A percentile compares a stretch with the other conserved stretches of the same genome.
phyloP scores from a whole-genome alignment of 1,140 invertebrate species.

The Orchestia grillus region DNA sequence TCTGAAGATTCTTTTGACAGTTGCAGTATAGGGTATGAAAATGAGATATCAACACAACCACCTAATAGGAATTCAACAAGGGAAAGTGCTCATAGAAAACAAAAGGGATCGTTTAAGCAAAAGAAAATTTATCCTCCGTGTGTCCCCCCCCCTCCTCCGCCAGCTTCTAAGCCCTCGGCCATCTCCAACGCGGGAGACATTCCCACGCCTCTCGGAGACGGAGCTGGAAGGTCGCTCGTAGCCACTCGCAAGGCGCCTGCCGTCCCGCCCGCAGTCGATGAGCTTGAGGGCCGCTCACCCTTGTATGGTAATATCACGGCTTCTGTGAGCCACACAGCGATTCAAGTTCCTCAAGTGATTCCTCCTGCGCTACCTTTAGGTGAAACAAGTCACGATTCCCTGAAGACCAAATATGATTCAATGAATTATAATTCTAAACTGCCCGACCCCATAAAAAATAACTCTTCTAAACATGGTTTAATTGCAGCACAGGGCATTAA shows the following conservation, averaged over 20 bases:
- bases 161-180: background rate
- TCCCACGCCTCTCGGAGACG: background rate
- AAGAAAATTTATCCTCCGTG: conserved; percentile 12
- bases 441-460: background rate
- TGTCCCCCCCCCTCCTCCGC: conserved; percentile 16
- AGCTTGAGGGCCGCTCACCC: background rate
- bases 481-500: background rate
- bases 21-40: conserved; percentile 36
- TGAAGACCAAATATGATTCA: background rate
- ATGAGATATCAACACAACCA: background rate
- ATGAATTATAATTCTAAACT: background rate
- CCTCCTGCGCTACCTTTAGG: background rate
- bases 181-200: background rate
- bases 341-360: background rate
- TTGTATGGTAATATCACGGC: background rate
- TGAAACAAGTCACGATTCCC: background rate
- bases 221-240: background rate
- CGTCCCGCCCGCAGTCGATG: background rate
- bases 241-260: background rate
- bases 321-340: background rate
- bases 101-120: background rate
- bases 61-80: background rate
- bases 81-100: background rate
- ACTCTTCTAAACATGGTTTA: background rate
- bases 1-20: conserved; percentile 42